A percentile compares a stretch with the other conserved stretches of the same genome.
phyloP scores from a whole-genome alignment of 2,888 invertebrate species.

The Sisyra nigra region DNA sequence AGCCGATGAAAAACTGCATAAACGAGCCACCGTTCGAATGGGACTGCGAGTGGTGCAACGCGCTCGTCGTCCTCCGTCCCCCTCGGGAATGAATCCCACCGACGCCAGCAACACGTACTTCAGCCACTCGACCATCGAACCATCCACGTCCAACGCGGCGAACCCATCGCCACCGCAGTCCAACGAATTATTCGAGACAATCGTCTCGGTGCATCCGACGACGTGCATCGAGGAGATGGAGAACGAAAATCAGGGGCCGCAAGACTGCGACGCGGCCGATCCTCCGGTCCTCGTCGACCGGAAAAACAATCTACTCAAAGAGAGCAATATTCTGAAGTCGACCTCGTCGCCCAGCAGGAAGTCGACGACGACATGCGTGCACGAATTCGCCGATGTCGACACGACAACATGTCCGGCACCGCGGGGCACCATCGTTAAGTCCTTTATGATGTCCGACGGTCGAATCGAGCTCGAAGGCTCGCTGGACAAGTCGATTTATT shows the following conservation, averaged over 20 bases:
- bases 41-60: constrained; percentile 70
- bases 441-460: constrained; percentile 74
- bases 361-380: too few relatives aligned
- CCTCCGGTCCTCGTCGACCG: background rate
- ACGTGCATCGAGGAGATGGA: constrained; percentile 14
- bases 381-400: too few relatives aligned
- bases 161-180: constrained; percentile 4
- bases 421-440: constrained; percentile 43
- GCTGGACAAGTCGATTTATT: constrained; percentile 66
- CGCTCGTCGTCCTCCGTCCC: constrained; percentile 27
- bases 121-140: constrained; percentile 10
- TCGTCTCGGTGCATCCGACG: constrained; percentile 23
- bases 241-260: background rate
- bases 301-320: constrained; percentile 6
- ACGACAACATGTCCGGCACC: too few relatives aligned
- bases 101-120: constrained; percentile 11
- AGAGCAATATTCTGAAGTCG: too few relatives aligned
- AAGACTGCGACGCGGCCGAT: background rate
- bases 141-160: constrained; percentile 10
- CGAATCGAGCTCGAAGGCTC: constrained; percentile 63
- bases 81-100: constrained; percentile 23
- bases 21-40: constrained; percentile 68
- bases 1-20: constrained; percentile 65
- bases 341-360: too few relatives aligned
- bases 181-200: constrained; percentile 15